Evolutionary conservation across 2,888 invertebrate genomes (phyloP).

Genomic region (Apomyelois bistriatella): DNA sequence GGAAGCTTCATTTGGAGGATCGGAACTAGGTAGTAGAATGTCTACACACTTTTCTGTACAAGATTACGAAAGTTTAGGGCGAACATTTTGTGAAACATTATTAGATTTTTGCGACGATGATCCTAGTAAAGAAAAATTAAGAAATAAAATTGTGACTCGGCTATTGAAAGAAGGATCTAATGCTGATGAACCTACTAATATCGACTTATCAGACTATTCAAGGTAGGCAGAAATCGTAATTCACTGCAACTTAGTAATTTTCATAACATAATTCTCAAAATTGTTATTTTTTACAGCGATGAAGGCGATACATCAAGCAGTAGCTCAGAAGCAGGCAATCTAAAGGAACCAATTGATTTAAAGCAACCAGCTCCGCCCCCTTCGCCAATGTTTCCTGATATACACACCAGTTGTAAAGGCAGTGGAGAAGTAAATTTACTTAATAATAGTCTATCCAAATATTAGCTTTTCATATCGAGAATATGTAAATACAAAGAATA

Average conservation of each 20-base stretch:
- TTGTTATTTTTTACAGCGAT: constrained; percentile 76
- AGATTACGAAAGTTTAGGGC: constrained; percentile 85
- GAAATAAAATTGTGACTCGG: constrained; percentile 89
- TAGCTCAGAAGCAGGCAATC: constrained; percentile 82
- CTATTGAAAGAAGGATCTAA: constrained; percentile 91
- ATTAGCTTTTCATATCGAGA: neutral
- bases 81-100: constrained; percentile 94
- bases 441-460: neutral
- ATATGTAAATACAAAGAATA: too few relatives aligned
- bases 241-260: neutral
- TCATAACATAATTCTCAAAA: neutral
- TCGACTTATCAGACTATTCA: constrained; percentile 91
- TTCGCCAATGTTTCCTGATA: constrained; percentile 81
- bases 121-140: constrained; percentile 89
- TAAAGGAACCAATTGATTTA: constrained; percentile 74
- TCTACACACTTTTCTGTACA: constrained; percentile 92
- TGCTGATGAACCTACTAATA: constrained; percentile 93
- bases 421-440: constrained; percentile 37
- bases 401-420: constrained; percentile 39
- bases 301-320: constrained; percentile 89
- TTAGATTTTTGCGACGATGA: constrained; percentile 94
- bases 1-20: constrained; percentile 97
- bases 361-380: constrained; percentile 83
- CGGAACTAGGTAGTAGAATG: constrained; percentile 88
- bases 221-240: constrained; percentile 75